phyloP scores from a whole-genome alignment of 2,888 invertebrate genomes.

The Brachyptera putata region DNA sequence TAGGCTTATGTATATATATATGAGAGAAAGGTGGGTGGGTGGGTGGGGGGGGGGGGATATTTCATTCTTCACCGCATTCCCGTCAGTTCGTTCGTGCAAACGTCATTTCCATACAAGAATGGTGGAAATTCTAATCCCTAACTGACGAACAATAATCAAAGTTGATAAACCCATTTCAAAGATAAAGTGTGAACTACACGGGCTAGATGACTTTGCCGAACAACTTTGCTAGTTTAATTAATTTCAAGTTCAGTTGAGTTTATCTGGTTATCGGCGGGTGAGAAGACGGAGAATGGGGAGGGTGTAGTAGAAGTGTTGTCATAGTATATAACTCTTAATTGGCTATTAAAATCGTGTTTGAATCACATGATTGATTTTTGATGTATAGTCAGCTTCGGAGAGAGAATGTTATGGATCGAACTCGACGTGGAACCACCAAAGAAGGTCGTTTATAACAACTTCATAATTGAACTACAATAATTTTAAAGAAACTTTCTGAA shows the following conservation, averaged over 20 bases:
- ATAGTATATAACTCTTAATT: constrained; percentile 9
- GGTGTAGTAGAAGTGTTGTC: background rate
- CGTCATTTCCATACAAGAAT: background rate
- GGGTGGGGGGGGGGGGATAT: no score
- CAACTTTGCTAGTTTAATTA: constrained; percentile 11
- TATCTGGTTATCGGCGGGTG: constrained; percentile 2
- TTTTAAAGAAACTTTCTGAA: no score
- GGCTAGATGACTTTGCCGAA: constrained; percentile 8
- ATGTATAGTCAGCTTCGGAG: background rate
- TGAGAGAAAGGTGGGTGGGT: no score
- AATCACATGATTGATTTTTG: constrained; percentile 2
- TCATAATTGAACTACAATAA: no score
- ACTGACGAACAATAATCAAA: constrained; percentile 15
- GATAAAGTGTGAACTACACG: background rate
- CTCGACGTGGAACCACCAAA: no score
- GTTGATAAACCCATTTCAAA: background rate
- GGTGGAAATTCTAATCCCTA: background rate
- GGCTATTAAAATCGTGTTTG: constrained; percentile 7
- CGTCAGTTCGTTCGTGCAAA: background rate
- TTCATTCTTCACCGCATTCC: no score
- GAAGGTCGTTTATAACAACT: no score
- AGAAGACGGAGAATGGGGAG: background rate
- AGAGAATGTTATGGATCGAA: no score
- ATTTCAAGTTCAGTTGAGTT: constrained; percentile 1
- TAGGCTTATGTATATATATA: no score